A percentile compares a stretch with the other conserved stretches of the same genome.
Conservation (phyloP, 2,113 vertebrate species). For the Ameiurus melas region DNA sequence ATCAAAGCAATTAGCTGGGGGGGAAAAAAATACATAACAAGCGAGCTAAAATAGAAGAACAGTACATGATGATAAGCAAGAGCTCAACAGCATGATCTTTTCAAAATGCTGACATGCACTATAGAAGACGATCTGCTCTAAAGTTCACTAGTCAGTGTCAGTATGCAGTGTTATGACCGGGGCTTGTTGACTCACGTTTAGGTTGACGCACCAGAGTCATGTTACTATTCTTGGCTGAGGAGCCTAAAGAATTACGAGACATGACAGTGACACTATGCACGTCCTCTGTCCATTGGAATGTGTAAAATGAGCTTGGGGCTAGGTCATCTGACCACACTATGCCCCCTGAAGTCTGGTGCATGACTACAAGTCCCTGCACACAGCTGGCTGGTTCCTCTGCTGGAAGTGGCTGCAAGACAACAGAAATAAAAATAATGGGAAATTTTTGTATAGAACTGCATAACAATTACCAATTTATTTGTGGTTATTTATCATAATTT, state of each 20-base stretch:
- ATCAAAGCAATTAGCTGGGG: constrained; percentile 32
- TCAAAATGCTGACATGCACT: neutral
- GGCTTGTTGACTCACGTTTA: constrained; percentile 68
- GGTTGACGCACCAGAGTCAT: constrained; percentile 78
- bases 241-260: constrained; percentile 83
- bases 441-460: neutral
- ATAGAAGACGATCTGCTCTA: neutral
- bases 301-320: constrained; percentile 69
- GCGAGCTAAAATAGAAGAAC: neutral
- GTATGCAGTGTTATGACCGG: neutral
- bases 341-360: constrained; percentile 65
- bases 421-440: neutral
- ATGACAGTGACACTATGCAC: constrained; percentile 77
- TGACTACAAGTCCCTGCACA: constrained; percentile 77
- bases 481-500: neutral
- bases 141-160: neutral
- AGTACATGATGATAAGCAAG: neutral
- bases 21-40: constrained; percentile 19
- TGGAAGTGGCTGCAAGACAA: constrained; percentile 72
- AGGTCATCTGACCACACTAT: constrained; percentile 64
- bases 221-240: constrained; percentile 80
- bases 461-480: neutral
- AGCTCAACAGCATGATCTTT: neutral
- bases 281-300: constrained; percentile 77
- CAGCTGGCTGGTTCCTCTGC: constrained; percentile 73